A percentile compares a stretch with the other conserved stretches of the same genome.
Conservation (phyloP, 1,140 invertebrate species). For the Eueides isabella region DNA sequence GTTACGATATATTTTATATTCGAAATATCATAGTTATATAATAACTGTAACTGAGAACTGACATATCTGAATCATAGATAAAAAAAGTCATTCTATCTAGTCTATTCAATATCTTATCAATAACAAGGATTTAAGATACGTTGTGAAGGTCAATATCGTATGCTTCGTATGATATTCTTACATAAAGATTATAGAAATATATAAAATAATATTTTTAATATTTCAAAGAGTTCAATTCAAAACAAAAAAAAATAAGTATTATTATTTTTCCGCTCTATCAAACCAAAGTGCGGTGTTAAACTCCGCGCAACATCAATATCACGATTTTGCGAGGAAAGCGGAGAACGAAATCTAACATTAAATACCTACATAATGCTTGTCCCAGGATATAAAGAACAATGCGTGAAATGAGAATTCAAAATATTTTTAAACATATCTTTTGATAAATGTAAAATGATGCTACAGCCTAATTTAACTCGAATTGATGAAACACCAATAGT, state of each 20-base stretch:
- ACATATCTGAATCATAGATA: not conserved
- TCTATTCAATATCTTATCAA: not conserved
- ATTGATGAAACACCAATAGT: not conserved
- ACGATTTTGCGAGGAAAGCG: too few relatives aligned
- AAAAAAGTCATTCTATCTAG: not conserved
- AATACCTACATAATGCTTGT: too few relatives aligned
- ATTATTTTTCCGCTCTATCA: too few relatives aligned
- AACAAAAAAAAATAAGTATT: too few relatives aligned
- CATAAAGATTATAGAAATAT: not conserved
- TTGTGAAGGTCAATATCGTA: conserved; percentile 32
- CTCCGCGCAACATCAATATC: too few relatives aligned
- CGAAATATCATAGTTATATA: not conserved
- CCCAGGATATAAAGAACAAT: too few relatives aligned
- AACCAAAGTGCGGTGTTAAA: too few relatives aligned
- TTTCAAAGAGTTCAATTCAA: too few relatives aligned
- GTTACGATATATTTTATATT: too few relatives aligned
- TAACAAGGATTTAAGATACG: not conserved
- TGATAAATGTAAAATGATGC: not conserved
- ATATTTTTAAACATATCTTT: not conserved
- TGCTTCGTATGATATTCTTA: not conserved
- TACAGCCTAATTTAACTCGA: too few relatives aligned
- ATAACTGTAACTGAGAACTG: not conserved
- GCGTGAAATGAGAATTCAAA: not conserved
- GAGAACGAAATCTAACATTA: not conserved
- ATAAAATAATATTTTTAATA: too few relatives aligned